Percentiles rank a stretch among this genome's conserved stretches.
Conservation (phyloP, 2,797 vertebrate species). For the Dallia pectoralis region DNA sequence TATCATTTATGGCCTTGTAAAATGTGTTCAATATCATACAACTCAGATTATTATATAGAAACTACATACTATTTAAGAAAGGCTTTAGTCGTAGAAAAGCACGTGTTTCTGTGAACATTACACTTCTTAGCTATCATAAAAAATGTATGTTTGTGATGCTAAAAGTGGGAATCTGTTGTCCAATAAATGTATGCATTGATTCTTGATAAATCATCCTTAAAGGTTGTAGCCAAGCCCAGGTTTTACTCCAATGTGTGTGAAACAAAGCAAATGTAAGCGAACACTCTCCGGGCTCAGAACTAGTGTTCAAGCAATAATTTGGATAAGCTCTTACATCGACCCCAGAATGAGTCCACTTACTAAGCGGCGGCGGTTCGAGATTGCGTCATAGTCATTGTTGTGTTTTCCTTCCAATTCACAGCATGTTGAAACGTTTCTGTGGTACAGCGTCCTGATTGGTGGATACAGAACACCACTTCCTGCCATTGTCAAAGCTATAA, state of each 20-base stretch:
- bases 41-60: not conserved
- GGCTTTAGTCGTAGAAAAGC: too few relatives aligned
- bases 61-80: not conserved
- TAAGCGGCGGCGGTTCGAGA: not conserved
- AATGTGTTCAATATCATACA: not conserved
- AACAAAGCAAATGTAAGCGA: too few relatives aligned
- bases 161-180: too few relatives aligned
- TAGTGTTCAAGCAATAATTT: too few relatives aligned
- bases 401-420: slow-evolving; percentile 4
- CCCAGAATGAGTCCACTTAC: not conserved
- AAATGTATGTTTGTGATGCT: not conserved
- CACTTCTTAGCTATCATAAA: not conserved
- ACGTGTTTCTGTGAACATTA: not conserved
- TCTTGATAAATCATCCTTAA: too few relatives aligned
- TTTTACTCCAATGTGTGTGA: too few relatives aligned
- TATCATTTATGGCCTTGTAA: not conserved
- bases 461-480: slow-evolving; percentile 60
- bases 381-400: slow-evolving; percentile 27
- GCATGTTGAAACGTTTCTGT: slow-evolving; percentile 54
- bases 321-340: too few relatives aligned
- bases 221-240: too few relatives aligned
- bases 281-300: too few relatives aligned
- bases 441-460: slow-evolving; percentile 49
- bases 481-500: slow-evolving; percentile 56
- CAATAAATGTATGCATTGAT: too few relatives aligned